These are phyloP conservation scores for Conchocele bisecta DNA, from an alignment of 2,888 invertebrate genomes.

Conservation along the genomic window DNA sequence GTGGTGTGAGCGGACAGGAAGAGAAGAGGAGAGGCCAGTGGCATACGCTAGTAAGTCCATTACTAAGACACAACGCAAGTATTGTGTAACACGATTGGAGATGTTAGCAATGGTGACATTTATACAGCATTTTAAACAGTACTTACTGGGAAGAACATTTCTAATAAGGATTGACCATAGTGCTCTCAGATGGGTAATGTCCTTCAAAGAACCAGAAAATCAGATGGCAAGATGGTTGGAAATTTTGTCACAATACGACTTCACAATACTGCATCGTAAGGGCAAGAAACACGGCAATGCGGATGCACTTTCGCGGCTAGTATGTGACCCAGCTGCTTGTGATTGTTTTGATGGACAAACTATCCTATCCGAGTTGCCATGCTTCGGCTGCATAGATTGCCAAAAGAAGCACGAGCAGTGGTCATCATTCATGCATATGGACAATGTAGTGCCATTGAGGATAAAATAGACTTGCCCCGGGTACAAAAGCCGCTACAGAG, in stretches of 20 bases:
- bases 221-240: constrained; percentile 49
- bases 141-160: constrained; percentile 21
- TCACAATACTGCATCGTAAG: constrained; percentile 37
- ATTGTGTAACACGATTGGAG: constrained; percentile 26
- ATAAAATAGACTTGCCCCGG: too few species aligned
- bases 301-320: constrained; percentile 27
- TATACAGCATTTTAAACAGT: constrained; percentile 57
- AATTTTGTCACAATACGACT: constrained; percentile 48
- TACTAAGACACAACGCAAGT: neutral
- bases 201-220: constrained; percentile 46
- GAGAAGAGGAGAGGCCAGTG: constrained; percentile 37
- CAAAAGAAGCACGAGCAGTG: constrained; percentile 34
- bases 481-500: too few species aligned
- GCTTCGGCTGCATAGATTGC: constrained; percentile 33
- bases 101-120: constrained; percentile 49
- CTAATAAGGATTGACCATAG: constrained; percentile 56
- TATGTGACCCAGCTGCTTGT: constrained; percentile 34
- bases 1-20: neutral
- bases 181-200: constrained; percentile 50
- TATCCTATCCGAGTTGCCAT: constrained; percentile 29
- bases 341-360: constrained; percentile 35
- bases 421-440: constrained; percentile 29
- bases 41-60: constrained; percentile 33
- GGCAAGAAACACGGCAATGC: constrained; percentile 39
- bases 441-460: constrained; percentile 21